A percentile compares a stretch with the other conserved stretches of the same genome.
These are phyloP conservation scores for Atrina japonica DNA, from an alignment of 2,888 invertebrate genomes.

Conservation along the genomic window DNA sequence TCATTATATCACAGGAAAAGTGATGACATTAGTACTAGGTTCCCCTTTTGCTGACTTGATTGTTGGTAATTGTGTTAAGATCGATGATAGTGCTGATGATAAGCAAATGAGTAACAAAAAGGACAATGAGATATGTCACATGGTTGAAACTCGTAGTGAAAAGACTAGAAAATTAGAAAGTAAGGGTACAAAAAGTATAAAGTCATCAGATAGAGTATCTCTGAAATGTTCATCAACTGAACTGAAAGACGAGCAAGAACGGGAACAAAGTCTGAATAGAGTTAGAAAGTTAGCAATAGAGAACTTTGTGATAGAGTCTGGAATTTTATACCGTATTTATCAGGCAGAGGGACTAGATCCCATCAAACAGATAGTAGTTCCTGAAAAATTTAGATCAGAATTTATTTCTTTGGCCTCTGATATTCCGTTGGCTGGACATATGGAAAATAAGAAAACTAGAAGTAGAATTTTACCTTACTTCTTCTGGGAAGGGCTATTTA, in stretches of 20 bases:
- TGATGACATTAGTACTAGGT: neutral
- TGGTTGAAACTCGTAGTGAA: neutral
- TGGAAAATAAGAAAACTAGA: constrained; percentile 25
- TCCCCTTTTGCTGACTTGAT: constrained; percentile 17
- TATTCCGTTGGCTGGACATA: constrained; percentile 15
- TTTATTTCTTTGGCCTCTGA: constrained; percentile 8
- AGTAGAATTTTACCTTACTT: constrained; percentile 17
- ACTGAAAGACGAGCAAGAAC: neutral
- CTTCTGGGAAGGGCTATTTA: constrained; percentile 15
- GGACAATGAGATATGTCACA: neutral
- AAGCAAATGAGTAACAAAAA: neutral
- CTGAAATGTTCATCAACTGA: too few relatives aligned
- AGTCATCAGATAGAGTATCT: neutral
- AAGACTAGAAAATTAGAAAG: neutral
- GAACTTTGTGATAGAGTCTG: neutral
- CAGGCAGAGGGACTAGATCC: too few relatives aligned
- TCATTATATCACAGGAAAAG: constrained; percentile 7
- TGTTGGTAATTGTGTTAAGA: neutral
- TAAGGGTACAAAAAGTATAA: neutral
- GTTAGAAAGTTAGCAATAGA: neutral
- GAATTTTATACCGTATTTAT: neutral
- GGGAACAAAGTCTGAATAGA: neutral
- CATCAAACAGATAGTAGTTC: constrained; percentile 6
- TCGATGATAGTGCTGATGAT: neutral
- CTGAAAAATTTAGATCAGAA: neutral